Percentiles rank a stretch among this genome's conserved stretches.
These are phyloP conservation scores for Bradypus variegatus DNA, from an alignment of 2,797 vertebrate species.

Conservation along the genomic window DNA sequence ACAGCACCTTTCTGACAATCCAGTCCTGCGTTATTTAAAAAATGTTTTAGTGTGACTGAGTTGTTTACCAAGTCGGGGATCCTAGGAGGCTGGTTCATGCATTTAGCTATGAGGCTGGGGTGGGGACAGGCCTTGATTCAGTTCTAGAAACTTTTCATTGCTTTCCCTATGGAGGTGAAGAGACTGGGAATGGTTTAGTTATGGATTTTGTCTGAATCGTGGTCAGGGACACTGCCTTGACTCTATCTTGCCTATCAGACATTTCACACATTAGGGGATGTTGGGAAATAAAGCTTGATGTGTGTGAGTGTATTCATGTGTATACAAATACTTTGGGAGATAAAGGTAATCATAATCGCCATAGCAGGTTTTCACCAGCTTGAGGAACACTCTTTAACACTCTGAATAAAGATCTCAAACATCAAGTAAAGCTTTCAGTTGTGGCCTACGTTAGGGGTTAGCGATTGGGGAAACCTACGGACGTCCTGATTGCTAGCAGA, in stretches of 20 bases:
- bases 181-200: background rate
- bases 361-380: background rate
- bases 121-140: background rate
- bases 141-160: background rate
- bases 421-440: background rate
- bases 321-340: too few relatives aligned
- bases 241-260: background rate
- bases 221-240: background rate
- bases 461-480: too few relatives aligned
- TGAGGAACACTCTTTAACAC: background rate
- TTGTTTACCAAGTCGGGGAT: background rate
- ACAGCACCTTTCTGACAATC: background rate
- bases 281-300: background rate
- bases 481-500: too few relatives aligned
- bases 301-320: background rate
- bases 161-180: background rate
- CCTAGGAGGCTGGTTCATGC: background rate
- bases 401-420: background rate
- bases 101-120: background rate
- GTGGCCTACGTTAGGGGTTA: background rate
- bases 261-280: background rate
- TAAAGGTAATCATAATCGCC: background rate
- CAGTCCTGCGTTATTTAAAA: background rate
- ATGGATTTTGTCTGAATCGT: background rate
- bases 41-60: too few relatives aligned